Evolutionary conservation across 2,797 vertebrate genomes (phyloP).

Genomic region (Pangasius macronema): DNA sequence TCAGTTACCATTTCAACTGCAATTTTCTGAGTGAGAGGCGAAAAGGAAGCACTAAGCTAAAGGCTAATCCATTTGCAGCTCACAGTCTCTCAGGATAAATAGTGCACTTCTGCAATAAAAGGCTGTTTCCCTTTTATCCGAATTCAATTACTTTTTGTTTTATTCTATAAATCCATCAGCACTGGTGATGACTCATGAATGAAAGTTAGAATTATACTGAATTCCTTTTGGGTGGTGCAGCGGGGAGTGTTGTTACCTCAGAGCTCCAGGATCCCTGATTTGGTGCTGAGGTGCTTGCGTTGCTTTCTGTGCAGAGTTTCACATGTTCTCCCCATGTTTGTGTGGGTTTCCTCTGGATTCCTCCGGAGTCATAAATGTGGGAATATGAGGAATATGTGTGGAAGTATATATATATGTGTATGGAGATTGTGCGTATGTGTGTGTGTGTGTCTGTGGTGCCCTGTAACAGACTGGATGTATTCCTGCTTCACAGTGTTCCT

Average conservation of each 20-base stretch:
- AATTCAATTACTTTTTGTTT: conserved; percentile 32
- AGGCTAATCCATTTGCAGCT: conserved; percentile 16
- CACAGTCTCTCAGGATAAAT: conserved; percentile 21
- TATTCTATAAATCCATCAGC: conserved; percentile 28
- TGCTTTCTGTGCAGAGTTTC: background rate
- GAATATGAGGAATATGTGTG: too few species aligned
- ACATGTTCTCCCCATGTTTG: background rate
- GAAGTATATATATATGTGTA: too few species aligned
- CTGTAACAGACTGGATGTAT: background rate
- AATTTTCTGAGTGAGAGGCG: conserved; percentile 24
- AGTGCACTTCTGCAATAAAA: conserved; percentile 28
- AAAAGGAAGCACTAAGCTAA: conserved; percentile 7
- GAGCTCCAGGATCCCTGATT: background rate
- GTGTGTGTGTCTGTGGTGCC: background rate
- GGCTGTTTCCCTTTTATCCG: conserved; percentile 12
- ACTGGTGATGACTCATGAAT: conserved; percentile 32
- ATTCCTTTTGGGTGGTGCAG: background rate
- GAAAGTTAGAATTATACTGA: conserved; percentile 25
- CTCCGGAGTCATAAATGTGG: too few species aligned
- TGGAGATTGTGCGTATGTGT: background rate
- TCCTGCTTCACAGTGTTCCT: background rate
- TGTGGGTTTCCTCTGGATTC: background rate
- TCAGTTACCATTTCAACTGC: background rate
- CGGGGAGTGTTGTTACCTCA: background rate
- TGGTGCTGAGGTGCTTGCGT: background rate